These are phyloP conservation scores for Taurulus bubalis DNA, from an alignment of 2,113 vertebrate genomes.

Conservation along the genomic window DNA sequence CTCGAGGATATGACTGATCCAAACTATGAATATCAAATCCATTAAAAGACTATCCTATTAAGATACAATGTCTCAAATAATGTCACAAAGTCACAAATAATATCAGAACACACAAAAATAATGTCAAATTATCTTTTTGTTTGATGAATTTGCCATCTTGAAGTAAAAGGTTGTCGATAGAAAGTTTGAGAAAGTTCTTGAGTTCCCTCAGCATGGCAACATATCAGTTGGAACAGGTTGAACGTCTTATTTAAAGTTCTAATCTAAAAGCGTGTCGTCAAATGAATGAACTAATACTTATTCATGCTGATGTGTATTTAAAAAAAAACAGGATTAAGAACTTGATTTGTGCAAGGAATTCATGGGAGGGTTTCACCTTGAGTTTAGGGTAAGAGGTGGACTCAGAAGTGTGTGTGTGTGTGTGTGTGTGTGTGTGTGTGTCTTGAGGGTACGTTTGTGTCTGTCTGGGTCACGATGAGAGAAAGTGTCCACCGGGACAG, in stretches of 20 bases:
- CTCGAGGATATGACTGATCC: too few relatives aligned
- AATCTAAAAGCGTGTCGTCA: background rate
- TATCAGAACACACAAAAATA: too few relatives aligned
- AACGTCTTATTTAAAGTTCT: background rate
- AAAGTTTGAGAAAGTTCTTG: background rate
- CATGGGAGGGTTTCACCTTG: conserved; percentile 40
- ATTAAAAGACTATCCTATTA: background rate
- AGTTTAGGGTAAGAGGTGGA: conserved; percentile 24
- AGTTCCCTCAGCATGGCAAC: background rate
- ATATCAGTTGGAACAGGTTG: background rate
- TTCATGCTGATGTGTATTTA: background rate
- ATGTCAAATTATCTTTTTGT: background rate
- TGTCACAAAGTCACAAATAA: background rate
- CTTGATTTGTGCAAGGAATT: conserved; percentile 10
- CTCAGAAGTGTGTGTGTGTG: conserved; percentile 18
- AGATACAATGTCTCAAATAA: background rate
- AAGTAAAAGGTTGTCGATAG: background rate
- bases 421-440: conserved; percentile 13
- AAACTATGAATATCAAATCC: background rate
- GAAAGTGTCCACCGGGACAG: conserved; percentile 56
- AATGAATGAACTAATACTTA: background rate
- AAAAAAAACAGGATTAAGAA: conserved; percentile 12
- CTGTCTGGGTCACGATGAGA: conserved; percentile 62
- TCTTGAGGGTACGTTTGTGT: conserved; percentile 47
- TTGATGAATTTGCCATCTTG: background rate